Base-by-base conservation (phyloP, 2,113 vertebrate genomes). In the Phodopus roborovskii region DNA sequence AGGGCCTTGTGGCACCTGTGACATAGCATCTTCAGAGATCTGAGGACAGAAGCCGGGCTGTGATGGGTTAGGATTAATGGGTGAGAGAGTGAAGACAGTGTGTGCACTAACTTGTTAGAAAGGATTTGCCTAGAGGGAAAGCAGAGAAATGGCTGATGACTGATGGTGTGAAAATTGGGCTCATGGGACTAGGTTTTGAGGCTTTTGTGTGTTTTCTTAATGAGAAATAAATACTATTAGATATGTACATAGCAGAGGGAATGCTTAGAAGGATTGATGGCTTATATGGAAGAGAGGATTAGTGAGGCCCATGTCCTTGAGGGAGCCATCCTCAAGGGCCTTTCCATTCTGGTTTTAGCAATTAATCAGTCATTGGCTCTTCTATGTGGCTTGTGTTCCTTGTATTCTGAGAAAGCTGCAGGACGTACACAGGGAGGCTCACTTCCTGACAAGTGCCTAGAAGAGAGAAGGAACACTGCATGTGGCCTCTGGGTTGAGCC, bases 141-240 rank as follows among this genome's bases (percentile, higher is more conserved):
- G 42, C 19, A 53, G 86, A 64, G 86, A 19, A 74, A 45, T 8
- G 89, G 77, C 74, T 39, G 17, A 8, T 74, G 62, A 60, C 62
- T 42, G 48, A 7, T 36, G 28, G 10, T 3, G 28, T 58, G 24
- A 82, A 84, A 71, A 58, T 30, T 64, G 87, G 68, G 33, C 58
- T 93, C 75, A 45, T 26, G 42, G 64, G n/a, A 84, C 48, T 45
- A 82, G 28, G 50, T 81, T 16, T 96, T 86, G 50, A 10, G 81
- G 68, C 71, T 87, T 92, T 33, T 68, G 15, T 39, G 91, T 58
- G 33, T 77, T 71, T 79, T 93, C 95, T 81, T 62, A 28, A 50
- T 92, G 73, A 91, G 53, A 86, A 94, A 24, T 45, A 89, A 94
- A 19, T 33, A 8, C 9, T 45, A 12, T 60, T 53, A 24, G 13